These are phyloP conservation scores for Muscicapa adusta DNA, from an alignment of 2,113 vertebrate genomes.

Conservation along the genomic window DNA sequence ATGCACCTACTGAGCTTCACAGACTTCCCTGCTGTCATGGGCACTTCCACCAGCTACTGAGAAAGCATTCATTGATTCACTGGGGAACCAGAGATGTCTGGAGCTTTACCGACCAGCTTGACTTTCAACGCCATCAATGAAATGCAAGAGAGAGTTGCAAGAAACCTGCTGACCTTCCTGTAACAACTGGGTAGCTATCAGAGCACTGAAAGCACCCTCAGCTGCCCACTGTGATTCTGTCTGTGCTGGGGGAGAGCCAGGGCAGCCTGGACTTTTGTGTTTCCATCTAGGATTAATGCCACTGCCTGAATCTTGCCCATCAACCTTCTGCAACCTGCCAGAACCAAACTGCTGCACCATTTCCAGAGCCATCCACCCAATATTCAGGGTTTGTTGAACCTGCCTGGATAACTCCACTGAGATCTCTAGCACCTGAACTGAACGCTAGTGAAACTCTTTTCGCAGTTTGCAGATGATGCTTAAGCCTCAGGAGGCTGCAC, in stretches of 20 bases:
- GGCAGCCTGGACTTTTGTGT: background rate
- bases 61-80: background rate
- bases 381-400: background rate
- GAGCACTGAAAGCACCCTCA: background rate
- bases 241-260: background rate
- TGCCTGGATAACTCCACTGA: background rate
- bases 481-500: background rate
- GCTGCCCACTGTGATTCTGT: background rate
- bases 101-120: background rate
- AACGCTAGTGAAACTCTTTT: accelerated
- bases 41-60: background rate
- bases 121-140: background rate
- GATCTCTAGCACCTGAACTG: background rate
- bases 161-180: background rate
- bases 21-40: background rate
- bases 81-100: background rate
- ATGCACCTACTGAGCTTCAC: background rate
- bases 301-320: background rate
- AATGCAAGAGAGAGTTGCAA: background rate
- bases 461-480: background rate
- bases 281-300: background rate
- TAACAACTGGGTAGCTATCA: background rate
- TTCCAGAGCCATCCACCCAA: background rate
- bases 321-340: background rate
- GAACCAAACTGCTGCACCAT: background rate